Evolutionary conservation across 2,888 invertebrate species (phyloP).

Genomic region (Seira ritae): DNA sequence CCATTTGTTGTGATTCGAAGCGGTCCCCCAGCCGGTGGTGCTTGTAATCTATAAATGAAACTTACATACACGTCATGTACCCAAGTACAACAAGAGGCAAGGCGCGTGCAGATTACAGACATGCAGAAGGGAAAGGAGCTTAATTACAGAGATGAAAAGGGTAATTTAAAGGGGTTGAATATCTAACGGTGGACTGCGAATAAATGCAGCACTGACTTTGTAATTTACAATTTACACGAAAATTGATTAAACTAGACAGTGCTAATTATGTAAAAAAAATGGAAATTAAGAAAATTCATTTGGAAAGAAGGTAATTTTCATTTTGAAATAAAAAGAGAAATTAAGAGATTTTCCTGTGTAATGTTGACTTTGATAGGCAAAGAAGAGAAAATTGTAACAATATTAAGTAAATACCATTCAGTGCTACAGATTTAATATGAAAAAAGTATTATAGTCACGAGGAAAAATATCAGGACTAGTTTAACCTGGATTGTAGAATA

Average conservation of each 20-base stretch:
- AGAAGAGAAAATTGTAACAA: conserved; percentile 40
- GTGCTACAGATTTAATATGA: conserved; percentile 39
- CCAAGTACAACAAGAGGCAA: conserved; percentile 52
- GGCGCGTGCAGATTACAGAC: conserved; percentile 43
- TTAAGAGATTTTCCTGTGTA: conserved; percentile 30
- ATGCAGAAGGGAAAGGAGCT: conserved; percentile 42
- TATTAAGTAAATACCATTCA: conserved; percentile 30
- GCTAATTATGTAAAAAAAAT: neutral
- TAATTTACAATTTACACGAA: too few species aligned
- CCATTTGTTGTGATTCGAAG: conserved; percentile 60
- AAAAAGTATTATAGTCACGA: conserved; percentile 3
- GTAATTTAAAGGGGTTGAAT: conserved; percentile 1
- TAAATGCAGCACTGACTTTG: conserved; percentile 31
- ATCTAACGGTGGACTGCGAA: neutral
- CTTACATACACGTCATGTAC: conserved; percentile 66
- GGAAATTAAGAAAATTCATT: neutral
- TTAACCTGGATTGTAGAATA: conserved; percentile 72
- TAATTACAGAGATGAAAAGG: conserved; percentile 28
- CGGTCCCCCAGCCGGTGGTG: conserved; percentile 54
- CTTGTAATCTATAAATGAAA: conserved; percentile 70
- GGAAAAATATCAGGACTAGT: conserved; percentile 55
- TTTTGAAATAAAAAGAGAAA: conserved; percentile 45
- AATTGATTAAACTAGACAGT: neutral
- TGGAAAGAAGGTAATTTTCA: conserved; percentile 27
- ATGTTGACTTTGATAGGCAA: conserved; percentile 38